These are phyloP conservation scores for Ceratosolen fusciceps DNA, from an alignment of 1,140 invertebrate species.

Conservation along the genomic window DNA sequence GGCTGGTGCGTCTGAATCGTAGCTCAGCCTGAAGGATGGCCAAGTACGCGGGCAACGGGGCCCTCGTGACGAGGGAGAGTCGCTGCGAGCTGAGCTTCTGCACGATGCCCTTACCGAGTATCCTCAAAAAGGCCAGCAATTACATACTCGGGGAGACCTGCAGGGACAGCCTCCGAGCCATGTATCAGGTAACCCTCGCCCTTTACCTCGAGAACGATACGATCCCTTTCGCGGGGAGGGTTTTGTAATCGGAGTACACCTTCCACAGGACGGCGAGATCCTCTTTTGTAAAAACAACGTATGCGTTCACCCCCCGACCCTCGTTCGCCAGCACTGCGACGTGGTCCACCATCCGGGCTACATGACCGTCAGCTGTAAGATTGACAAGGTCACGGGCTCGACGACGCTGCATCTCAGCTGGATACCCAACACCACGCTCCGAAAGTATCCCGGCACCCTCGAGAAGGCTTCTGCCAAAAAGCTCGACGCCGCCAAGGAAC, in stretches of 20 bases:
- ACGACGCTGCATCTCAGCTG: constrained; percentile 91
- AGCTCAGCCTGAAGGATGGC: constrained; percentile 31
- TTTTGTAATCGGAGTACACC: not conserved
- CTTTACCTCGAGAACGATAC: constrained; percentile 80
- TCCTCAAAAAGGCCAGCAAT: constrained; percentile 82
- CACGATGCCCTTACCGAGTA: constrained; percentile 81
- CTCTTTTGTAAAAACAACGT: constrained; percentile 94
- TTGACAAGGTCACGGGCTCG: constrained; percentile 80
- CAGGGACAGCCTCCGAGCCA: constrained; percentile 59
- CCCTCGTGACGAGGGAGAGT: constrained; percentile 31
- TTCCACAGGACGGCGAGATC: constrained; percentile 82
- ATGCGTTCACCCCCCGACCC: constrained; percentile 92
- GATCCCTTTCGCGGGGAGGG: not conserved
- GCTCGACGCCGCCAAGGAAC: constrained; percentile 42
- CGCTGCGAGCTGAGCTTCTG: constrained; percentile 47
- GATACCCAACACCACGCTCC: constrained; percentile 93
- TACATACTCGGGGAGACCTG: constrained; percentile 82
- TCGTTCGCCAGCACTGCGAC: constrained; percentile 83
- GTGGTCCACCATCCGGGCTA: constrained; percentile 93
- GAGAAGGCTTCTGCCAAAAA: constrained; percentile 70
- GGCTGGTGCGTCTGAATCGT: not conserved
- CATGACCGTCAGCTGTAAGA: constrained; percentile 85
- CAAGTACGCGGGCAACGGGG: constrained; percentile 22
- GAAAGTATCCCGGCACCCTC: constrained; percentile 85
- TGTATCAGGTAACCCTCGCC: constrained; percentile 78